phyloP scores from a whole-genome alignment of 1,140 invertebrate genomes.

The Aphaenogaster rudis region DNA sequence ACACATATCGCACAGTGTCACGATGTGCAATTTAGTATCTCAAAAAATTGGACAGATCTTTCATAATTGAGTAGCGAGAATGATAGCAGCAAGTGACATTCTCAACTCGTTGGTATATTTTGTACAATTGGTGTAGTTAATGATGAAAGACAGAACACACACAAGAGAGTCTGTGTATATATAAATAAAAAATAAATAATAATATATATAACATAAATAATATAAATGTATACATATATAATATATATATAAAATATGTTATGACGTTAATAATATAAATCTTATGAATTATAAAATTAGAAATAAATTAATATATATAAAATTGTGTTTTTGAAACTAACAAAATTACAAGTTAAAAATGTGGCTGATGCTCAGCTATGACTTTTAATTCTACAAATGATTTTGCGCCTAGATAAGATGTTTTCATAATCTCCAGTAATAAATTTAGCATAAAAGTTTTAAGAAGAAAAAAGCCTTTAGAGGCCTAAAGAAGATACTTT shows the following conservation, averaged over 20 bases:
- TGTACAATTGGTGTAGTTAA: background rate
- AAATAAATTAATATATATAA: background rate
- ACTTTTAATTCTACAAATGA: background rate
- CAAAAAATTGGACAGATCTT: background rate
- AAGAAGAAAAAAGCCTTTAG: background rate
- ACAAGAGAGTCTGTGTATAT: too few species aligned
- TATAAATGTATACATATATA: background rate
- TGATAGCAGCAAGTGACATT: background rate
- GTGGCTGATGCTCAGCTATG: background rate
- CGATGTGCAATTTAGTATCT: constrained; percentile 4
- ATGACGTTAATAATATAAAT: background rate
- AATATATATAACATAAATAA: background rate
- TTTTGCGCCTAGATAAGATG: background rate
- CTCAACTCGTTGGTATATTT: background rate
- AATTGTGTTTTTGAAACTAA: background rate
- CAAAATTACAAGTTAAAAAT: background rate
- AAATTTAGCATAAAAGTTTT: background rate
- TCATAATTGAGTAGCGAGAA: background rate
- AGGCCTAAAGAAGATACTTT: background rate
- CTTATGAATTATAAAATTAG: background rate
- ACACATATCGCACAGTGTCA: background rate
- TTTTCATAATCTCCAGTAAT: background rate
- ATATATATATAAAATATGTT: background rate
- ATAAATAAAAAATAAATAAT: background rate
- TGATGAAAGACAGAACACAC: too few species aligned